Evolutionary conservation across 2,113 vertebrate species (phyloP).

Genomic region (Pantherophis guttatus): DNA sequence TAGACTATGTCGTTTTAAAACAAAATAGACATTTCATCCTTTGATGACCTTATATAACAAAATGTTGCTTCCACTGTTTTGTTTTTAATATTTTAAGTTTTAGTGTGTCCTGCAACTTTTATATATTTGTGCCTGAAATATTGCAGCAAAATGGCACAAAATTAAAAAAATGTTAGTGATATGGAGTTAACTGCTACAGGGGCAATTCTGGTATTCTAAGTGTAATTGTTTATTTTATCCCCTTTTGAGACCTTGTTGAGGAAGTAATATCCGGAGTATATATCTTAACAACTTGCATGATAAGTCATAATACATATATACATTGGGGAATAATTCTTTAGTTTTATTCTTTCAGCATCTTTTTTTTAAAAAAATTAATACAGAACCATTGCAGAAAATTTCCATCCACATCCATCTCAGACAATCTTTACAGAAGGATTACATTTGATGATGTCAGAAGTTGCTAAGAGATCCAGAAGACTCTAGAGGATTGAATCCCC

Average conservation of each 20-base stretch:
- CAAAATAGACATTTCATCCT: conserved; percentile 29
- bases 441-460: background rate
- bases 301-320: conserved; percentile 55
- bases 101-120: conserved; percentile 45
- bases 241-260: conserved; percentile 35
- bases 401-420: background rate
- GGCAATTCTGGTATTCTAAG: conserved; percentile 37
- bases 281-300: conserved; percentile 51
- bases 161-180: conserved; percentile 42
- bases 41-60: conserved; percentile 12
- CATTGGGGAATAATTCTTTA: conserved; percentile 22
- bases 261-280: conserved; percentile 30
- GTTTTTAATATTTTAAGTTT: conserved; percentile 43
- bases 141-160: conserved; percentile 33
- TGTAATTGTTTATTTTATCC: conserved; percentile 49
- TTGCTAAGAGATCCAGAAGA: background rate
- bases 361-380: background rate
- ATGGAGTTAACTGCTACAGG: conserved; percentile 43
- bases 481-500: background rate
- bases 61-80: conserved; percentile 35
- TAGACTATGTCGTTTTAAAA: background rate
- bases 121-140: conserved; percentile 32
- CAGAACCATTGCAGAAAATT: background rate
- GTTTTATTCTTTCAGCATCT: background rate
- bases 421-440: background rate